Percentiles rank a stretch among this genome's conserved stretches.
These are phyloP conservation scores for Ploceus nigricollis DNA, from an alignment of 2,113 vertebrate genomes.

Conservation along the genomic window DNA sequence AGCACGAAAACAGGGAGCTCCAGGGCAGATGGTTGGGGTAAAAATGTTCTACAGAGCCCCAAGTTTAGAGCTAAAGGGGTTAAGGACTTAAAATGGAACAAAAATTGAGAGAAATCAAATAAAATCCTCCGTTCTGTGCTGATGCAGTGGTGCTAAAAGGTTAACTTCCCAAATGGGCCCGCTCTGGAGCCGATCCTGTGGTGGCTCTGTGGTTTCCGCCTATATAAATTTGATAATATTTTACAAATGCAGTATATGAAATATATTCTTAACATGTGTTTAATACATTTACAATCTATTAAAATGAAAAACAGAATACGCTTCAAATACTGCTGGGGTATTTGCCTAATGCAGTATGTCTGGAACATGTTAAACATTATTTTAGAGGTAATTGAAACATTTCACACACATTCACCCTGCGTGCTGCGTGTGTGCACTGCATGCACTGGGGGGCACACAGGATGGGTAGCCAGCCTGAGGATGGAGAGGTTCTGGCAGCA, in stretches of 20 bases:
- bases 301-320: constrained; percentile 77
- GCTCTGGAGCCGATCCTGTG: constrained; percentile 63
- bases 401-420: constrained; percentile 70
- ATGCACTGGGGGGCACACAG: not conserved
- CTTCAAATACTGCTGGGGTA: constrained; percentile 63
- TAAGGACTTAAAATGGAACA: not conserved
- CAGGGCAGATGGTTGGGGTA: not conserved
- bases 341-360: constrained; percentile 68
- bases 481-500: not conserved
- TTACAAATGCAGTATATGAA: constrained; percentile 80
- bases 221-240: constrained; percentile 81
- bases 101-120: not conserved
- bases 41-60: not conserved
- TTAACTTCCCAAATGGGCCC: constrained; percentile 61
- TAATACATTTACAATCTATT: constrained; percentile 73
- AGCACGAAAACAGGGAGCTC: not conserved
- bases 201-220: constrained; percentile 74
- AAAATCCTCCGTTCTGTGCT: not conserved
- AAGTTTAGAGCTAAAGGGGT: not conserved
- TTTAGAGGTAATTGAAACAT: constrained; percentile 82
- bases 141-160: constrained; percentile 74
- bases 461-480: not conserved
- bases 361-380: constrained; percentile 80
- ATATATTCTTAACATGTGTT: constrained; percentile 81
- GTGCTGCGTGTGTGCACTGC: constrained; percentile 20